Percentiles rank a stretch among this genome's conserved stretches.
These are phyloP conservation scores for Palloptera scutellata DNA, from an alignment of 2,888 invertebrate species.

Conservation along the genomic window DNA sequence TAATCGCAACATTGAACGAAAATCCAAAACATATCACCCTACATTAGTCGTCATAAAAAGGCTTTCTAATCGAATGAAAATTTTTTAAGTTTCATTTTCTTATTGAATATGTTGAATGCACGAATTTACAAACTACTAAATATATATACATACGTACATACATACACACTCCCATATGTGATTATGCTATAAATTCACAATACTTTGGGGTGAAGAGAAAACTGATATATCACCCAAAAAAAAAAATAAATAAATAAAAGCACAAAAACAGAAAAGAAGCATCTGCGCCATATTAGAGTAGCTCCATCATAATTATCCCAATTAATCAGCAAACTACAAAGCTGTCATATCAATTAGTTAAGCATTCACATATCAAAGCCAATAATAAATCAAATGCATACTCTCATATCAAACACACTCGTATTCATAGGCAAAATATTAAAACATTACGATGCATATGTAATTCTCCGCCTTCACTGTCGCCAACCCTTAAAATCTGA, in stretches of 20 bases:
- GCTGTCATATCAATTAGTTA: conserved; percentile 32
- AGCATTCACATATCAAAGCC: conserved; percentile 22
- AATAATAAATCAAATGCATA: conserved; percentile 24
- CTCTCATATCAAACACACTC: neutral
- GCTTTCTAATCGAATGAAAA: too few relatives aligned
- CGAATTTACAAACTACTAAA: neutral
- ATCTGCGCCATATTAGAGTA: conserved; percentile 29
- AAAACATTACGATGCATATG: conserved; percentile 9
- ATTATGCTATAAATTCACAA: neutral
- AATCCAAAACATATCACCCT: too few relatives aligned
- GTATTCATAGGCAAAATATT: neutral
- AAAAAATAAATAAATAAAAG: neutral
- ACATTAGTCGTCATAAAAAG: too few relatives aligned
- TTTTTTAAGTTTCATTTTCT: too few relatives aligned
- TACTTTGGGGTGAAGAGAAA: too few relatives aligned
- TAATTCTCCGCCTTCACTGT: conserved; percentile 28
- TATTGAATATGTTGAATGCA: neutral
- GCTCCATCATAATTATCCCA: conserved; percentile 29
- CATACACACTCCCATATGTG: neutral
- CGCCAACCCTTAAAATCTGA: too few relatives aligned
- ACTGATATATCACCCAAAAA: neutral
- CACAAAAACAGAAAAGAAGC: neutral
- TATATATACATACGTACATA: conserved; percentile 9
- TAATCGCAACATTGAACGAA: too few relatives aligned
- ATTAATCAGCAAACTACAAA: conserved; percentile 25